phyloP scores from a whole-genome alignment of 2,113 vertebrate species.

The Carollia perspicillata region DNA sequence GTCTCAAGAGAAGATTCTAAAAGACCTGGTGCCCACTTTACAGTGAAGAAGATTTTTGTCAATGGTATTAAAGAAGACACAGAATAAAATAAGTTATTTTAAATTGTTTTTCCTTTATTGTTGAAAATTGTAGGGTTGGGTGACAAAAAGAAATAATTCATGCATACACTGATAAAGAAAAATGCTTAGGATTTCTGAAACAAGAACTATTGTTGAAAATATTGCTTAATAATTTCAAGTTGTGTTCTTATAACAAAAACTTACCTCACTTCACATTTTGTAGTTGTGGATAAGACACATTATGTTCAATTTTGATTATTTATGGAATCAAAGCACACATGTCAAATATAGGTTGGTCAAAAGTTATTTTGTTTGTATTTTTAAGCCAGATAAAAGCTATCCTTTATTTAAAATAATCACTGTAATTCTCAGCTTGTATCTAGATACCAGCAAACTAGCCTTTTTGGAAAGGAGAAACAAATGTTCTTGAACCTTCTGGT shows the following conservation, averaged over 20 bases:
- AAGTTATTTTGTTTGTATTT: slow-evolving; percentile 58
- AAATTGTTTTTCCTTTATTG: slow-evolving; percentile 19
- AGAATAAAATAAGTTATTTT: neutral
- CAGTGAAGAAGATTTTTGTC: too few species aligned
- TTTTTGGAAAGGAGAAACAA: slow-evolving; percentile 30
- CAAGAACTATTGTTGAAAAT: slow-evolving; percentile 41
- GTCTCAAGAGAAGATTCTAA: too few species aligned
- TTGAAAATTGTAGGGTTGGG: neutral
- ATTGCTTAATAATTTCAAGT: slow-evolving; percentile 44
- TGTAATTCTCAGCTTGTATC: slow-evolving; percentile 49
- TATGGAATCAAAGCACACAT: slow-evolving; percentile 63
- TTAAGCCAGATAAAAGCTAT: slow-evolving; percentile 63
- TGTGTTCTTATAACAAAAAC: slow-evolving; percentile 51
- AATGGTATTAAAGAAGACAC: too few species aligned
- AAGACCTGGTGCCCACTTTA: too few species aligned
- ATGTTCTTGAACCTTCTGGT: neutral
- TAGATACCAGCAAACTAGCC: slow-evolving; percentile 9
- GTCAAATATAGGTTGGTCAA: slow-evolving; percentile 50
- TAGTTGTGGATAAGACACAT: slow-evolving; percentile 50
- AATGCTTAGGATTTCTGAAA: slow-evolving; percentile 19
- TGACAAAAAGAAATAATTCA: slow-evolving; percentile 24
- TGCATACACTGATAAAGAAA: neutral
- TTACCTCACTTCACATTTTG: neutral
- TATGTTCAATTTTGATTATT: slow-evolving; percentile 63
- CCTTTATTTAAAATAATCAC: slow-evolving; percentile 61